Conservation (phyloP, 2,888 invertebrate genomes). For the Agonopterix alstromeriana region DNA sequence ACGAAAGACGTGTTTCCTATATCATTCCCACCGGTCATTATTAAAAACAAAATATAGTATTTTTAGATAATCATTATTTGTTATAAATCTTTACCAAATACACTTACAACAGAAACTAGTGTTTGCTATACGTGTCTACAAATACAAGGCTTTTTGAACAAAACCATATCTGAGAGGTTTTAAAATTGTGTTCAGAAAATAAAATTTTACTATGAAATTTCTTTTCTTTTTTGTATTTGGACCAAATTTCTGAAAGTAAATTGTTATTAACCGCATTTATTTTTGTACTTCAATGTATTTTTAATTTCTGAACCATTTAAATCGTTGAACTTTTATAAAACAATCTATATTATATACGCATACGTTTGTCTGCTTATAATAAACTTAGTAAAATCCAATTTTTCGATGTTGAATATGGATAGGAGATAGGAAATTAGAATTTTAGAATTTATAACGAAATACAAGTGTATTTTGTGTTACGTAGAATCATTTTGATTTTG, state of each 20-base stretch:
- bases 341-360: constrained; percentile 24
- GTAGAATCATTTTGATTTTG: no score
- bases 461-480: background rate
- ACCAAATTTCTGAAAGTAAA: constrained; percentile 45
- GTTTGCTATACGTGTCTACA: constrained; percentile 35
- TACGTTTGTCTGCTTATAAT: constrained; percentile 39
- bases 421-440: constrained; percentile 13
- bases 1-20: background rate
- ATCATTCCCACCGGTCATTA: background rate
- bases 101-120: constrained; percentile 13
- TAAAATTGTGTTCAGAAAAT: constrained; percentile 27
- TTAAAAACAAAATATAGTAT: constrained; percentile 44
- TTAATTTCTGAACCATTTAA: constrained; percentile 25
- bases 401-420: constrained; percentile 43
- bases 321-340: constrained; percentile 43
- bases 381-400: constrained; percentile 29
- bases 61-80: constrained; percentile 73
- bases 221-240: constrained; percentile 36
- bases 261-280: constrained; percentile 27
- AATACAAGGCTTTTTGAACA: constrained; percentile 53
- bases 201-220: background rate
- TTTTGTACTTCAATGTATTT: constrained; percentile 27
- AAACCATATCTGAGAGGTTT: constrained; percentile 36
- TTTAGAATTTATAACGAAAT: background rate
- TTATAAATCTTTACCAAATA: constrained; percentile 50